Percentiles rank a stretch among this genome's conserved stretches.
Evolutionary conservation across 2,113 vertebrate species (phyloP).

Genomic region (Azemiops feae): DNA sequence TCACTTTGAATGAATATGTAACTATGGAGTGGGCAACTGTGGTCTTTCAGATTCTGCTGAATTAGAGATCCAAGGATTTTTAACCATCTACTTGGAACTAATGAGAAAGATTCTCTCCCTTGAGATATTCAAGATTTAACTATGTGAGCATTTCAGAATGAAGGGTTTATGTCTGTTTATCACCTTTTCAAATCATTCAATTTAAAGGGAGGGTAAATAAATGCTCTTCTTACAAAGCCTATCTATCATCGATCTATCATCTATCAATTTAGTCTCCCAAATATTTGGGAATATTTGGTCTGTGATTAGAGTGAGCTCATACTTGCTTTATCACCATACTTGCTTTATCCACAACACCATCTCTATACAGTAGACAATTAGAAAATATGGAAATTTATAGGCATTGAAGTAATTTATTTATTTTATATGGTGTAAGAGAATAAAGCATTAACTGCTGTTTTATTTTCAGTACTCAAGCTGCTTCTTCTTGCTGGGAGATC

Average conservation of each 20-base stretch:
- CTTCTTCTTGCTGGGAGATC: too few species aligned
- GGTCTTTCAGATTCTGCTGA: neutral
- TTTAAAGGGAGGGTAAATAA: neutral
- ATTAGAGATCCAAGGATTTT: neutral
- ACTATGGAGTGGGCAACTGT: neutral
- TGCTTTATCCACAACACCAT: neutral
- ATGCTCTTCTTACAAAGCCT: neutral
- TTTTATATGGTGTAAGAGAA: neutral
- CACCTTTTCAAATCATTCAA: neutral
- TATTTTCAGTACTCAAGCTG: too few species aligned
- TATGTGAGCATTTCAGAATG: neutral
- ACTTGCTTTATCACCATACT: neutral
- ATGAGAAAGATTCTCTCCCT: neutral
- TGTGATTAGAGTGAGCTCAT: neutral
- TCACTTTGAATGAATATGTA: neutral
- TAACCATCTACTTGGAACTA: neutral
- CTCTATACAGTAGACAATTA: neutral
- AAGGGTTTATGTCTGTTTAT: neutral
- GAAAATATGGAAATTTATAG: neutral
- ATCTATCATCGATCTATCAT: neutral
- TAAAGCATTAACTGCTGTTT: too few species aligned
- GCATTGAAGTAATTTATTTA: neutral
- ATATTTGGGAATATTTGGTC: neutral
- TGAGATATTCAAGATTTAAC: neutral
- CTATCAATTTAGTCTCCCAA: neutral